phyloP scores from a whole-genome alignment of 2,797 vertebrate genomes.

The Sebastolobus alascanus region DNA sequence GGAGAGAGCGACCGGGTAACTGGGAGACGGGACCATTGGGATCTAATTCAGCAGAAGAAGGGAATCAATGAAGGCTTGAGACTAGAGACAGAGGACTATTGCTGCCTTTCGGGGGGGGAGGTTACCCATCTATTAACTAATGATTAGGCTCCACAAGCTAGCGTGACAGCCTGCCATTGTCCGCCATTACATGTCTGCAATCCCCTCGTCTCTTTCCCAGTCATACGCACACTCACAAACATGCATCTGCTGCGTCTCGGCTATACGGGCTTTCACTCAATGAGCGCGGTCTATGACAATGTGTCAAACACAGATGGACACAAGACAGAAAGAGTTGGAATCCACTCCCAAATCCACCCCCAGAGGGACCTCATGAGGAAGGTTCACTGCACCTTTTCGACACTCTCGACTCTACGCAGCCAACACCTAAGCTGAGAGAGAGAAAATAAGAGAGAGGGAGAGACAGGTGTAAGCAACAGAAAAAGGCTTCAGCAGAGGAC shows the following conservation, averaged over 20 bases:
- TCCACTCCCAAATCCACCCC: slow-evolving; percentile 66
- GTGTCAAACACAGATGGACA: slow-evolving; percentile 76
- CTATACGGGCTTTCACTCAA: slow-evolving; percentile 61
- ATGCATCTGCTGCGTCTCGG: slow-evolving; percentile 82
- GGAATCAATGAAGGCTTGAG: slow-evolving; percentile 76
- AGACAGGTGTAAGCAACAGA: slow-evolving; percentile 62
- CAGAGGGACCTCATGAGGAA: slow-evolving; percentile 57
- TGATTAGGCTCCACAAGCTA: slow-evolving; percentile 87
- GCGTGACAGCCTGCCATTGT: slow-evolving; percentile 87
- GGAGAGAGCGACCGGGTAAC: slow-evolving; percentile 66
- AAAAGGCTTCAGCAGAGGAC: slow-evolving; percentile 46
- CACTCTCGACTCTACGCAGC: slow-evolving; percentile 10
- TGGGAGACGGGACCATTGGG: slow-evolving; percentile 75
- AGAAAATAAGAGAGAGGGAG: slow-evolving; percentile 12
- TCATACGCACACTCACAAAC: slow-evolving; percentile 74
- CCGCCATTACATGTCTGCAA: slow-evolving; percentile 77
- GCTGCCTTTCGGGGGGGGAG: slow-evolving; percentile 71
- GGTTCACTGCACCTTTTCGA: slow-evolving; percentile 76
- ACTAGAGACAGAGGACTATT: slow-evolving; percentile 67
- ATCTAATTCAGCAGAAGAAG: slow-evolving; percentile 82
- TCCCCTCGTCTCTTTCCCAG: slow-evolving; percentile 71
- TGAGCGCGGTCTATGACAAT: slow-evolving; percentile 68
- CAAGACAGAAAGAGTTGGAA: slow-evolving; percentile 63
- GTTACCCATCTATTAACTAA: slow-evolving; percentile 86
- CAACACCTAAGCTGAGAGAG: slow-evolving; percentile 45